Evolutionary conservation across 2,797 vertebrate species (phyloP).

Genomic region (Craterocephalus amniculus): DNA sequence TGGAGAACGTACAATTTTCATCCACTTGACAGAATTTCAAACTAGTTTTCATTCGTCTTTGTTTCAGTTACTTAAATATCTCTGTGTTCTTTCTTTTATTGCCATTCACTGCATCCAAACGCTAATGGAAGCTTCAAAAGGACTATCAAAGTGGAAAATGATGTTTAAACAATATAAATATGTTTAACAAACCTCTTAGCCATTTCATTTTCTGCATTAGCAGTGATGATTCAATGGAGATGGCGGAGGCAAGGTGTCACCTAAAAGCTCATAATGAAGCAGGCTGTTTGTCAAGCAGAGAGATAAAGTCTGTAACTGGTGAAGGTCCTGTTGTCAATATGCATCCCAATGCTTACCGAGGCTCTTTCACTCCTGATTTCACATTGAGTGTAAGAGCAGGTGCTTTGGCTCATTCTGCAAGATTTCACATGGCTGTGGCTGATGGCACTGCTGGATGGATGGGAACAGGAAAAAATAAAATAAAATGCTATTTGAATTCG

Average conservation of each 20-base stretch:
- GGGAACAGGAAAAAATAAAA: not conserved
- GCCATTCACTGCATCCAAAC: constrained; percentile 42
- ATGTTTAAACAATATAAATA: constrained; percentile 64
- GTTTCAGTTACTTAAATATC: constrained; percentile 29
- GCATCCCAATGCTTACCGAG: constrained; percentile 55
- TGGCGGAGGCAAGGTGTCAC: constrained; percentile 64
- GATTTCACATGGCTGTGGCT: constrained; percentile 30
- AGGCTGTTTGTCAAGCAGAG: constrained; percentile 60
- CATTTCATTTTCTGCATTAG: constrained; percentile 64
- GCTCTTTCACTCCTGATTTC: constrained; percentile 7
- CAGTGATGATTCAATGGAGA: constrained; percentile 54
- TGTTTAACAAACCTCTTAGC: constrained; percentile 67
- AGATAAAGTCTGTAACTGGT: constrained; percentile 72
- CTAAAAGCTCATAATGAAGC: constrained; percentile 73
- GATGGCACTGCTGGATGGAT: constrained; percentile 31
- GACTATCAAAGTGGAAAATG: constrained; percentile 53
- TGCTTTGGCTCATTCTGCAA: constrained; percentile 30
- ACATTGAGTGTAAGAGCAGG: constrained; percentile 38
- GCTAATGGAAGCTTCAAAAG: constrained; percentile 67
- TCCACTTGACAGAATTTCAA: constrained; percentile 22
- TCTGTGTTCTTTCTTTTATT: constrained; percentile 44
- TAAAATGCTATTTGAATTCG: constrained; percentile 35
- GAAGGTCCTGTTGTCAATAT: constrained; percentile 59
- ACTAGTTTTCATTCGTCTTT: constrained; percentile 13
- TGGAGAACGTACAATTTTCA: constrained; percentile 12